Evolutionary conservation across 1,140 invertebrate species (phyloP).

Genomic region (Ectropis grisescens): DNA sequence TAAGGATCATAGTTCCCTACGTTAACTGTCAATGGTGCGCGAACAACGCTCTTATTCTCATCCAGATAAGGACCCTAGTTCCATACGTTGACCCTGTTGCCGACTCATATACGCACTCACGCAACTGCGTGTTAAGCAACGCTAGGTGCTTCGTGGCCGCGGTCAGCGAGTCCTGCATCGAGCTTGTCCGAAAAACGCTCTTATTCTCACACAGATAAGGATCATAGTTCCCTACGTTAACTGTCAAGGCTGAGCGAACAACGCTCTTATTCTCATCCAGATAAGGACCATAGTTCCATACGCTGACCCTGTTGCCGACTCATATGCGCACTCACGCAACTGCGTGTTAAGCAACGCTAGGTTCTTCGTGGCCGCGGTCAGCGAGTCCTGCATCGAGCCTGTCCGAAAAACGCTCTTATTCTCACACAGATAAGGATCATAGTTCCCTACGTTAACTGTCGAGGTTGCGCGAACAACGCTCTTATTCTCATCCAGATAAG

Average conservation of each 20-base stretch:
- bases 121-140: constrained; percentile 72
- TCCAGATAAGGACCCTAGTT: constrained; percentile 17
- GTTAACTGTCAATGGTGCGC: too few relatives aligned
- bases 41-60: not conserved
- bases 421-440: too few relatives aligned
- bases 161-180: constrained; percentile 74
- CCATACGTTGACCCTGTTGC: constrained; percentile 50
- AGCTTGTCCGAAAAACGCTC: constrained; percentile 45
- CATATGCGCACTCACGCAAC: constrained; percentile 65
- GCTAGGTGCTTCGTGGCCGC: constrained; percentile 74
- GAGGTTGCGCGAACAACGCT: too few relatives aligned
- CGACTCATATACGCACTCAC: constrained; percentile 63
- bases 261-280: not conserved
- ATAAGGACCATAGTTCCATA: constrained; percentile 30
- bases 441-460: too few relatives aligned
- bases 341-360: constrained; percentile 74
- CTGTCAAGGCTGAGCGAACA: too few relatives aligned
- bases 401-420: constrained; percentile 22
- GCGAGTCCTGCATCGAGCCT: constrained; percentile 74
- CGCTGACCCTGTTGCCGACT: constrained; percentile 54
- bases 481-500: not conserved
- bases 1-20: too few relatives aligned
- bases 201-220: too few relatives aligned
- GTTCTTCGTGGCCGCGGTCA: constrained; percentile 74
- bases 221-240: too few relatives aligned